Evolutionary conservation across 2,113 vertebrate species (phyloP), one percentile per base, ranked within the genome.

Genomic region (Saccopteryx leptura): DNA sequence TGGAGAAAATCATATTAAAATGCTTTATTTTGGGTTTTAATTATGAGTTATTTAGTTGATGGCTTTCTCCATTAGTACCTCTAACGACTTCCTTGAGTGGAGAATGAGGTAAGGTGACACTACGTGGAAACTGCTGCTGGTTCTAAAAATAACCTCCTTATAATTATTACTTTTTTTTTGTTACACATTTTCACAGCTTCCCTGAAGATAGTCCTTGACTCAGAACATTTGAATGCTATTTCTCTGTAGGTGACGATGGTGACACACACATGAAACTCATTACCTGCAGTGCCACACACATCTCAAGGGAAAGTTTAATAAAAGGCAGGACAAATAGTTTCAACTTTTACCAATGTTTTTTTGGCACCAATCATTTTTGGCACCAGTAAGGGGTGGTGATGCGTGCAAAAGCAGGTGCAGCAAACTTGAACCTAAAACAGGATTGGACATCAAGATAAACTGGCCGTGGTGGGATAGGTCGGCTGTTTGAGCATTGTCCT

Each of bases 241-340:
- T 96, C 93, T 98, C 89, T 96, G 23, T 94, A 96, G 90, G 79
- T 93, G 75, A 97, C 90, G 61, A 50, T 87, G 33, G 88, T 98
- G 96, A 97, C 95, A 96, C 56, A 81, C 82, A 97, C 90, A 94
- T 95, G 82, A 93, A 98, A 95, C 89, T 98, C 97, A 97, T 96
- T 98, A 94, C 68, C 93, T 96, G 91, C 50, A 54, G 46, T 75
- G 74, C 93, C 90, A 97, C 84, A 97, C 12, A 69, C 68, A 96
- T 88, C 87, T 96, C 69, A 90, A 84, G 39, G 39, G 66, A 92
- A 98, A 97, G 82, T 97, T 97, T 97, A 97, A 96, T 86, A 75
- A 98, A 66, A 91, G 88, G 68, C 68, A 90, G 95, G 88, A 95
- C 96, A 96, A 97, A 82, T 58, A 46, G 33, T 24, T 97, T 33